Evolutionary conservation across 1,140 invertebrate species (phyloP).

Genomic region (Bilobella aurantiaca): DNA sequence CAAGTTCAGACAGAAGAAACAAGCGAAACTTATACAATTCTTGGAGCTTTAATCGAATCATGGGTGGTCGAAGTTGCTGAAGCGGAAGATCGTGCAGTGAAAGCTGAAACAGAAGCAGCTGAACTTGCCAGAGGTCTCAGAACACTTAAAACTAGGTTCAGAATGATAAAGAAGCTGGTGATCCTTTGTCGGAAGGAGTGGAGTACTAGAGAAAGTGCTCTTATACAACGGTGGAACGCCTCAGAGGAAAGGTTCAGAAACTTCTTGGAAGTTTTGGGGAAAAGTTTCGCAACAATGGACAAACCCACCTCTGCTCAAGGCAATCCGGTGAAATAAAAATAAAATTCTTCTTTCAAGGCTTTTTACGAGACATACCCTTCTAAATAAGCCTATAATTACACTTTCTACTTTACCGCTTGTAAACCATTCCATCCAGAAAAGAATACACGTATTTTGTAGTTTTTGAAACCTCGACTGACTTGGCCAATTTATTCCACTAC

Average conservation of each 20-base stretch:
- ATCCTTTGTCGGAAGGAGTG: constrained; percentile 17
- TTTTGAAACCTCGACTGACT: background rate
- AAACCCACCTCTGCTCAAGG: background rate
- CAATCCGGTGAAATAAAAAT: background rate
- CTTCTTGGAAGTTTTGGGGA: background rate
- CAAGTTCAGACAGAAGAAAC: constrained; percentile 30
- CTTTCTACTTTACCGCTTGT: background rate
- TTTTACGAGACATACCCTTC: background rate
- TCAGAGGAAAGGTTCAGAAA: background rate
- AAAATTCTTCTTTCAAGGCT: background rate
- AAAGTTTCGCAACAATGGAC: background rate
- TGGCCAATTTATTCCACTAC: background rate
- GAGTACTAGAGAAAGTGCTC: constrained; percentile 12
- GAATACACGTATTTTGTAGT: background rate
- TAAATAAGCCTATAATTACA: background rate
- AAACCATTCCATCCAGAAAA: background rate
- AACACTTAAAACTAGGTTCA: constrained; percentile 16
- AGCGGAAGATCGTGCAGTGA: constrained; percentile 16
- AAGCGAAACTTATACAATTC: constrained; percentile 22
- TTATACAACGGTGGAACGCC: background rate
- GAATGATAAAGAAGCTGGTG: constrained; percentile 13
- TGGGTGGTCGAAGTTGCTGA: constrained; percentile 24
- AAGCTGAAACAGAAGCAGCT: constrained; percentile 6
- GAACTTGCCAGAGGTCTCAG: constrained; percentile 14
- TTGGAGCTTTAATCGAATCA: constrained; percentile 16